Evolutionary conservation across 1,140 invertebrate species (phyloP), one percentile per base, ranked within the genome.

Genomic region (Sitophilus oryzae): DNA sequence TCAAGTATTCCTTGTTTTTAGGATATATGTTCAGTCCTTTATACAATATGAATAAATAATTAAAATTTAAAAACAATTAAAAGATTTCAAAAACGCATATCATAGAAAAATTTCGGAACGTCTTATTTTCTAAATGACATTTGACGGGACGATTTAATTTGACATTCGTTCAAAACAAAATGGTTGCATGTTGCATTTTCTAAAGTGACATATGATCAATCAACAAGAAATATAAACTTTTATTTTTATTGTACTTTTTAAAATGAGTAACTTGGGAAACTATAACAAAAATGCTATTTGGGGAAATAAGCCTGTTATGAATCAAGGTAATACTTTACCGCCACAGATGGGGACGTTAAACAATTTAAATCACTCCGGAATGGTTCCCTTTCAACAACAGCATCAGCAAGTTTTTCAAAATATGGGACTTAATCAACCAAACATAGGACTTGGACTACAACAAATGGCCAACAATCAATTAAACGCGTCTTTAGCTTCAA

Each of bases 361-460:
- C n/a, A 71, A 69, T 11, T 76, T 81, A 44, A 76, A 75, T 20
- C 73, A 74, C 9, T 73, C 78, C 59, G 76, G 73, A 16, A 79
- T 79, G 73, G 77, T 80, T 30, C 78, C 78, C 42, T 80, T 80
- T 63, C 78, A 80, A 58, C 79, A 80, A 35, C n/a, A n/a, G n/a
- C 25, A 30, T 30, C 77, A 80, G 56, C 76, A 79, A 66, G 77
- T 81, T 10, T 81, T 79, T 60, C 79, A 80, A 58, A 77, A 77
- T 51, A 66, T 78, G 55, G 75, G 75, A 6, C 64, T 79, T 40
- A 77, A 78, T 58, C 77, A 79, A 54, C 68, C 68, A 58, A 70
- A 70, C 48, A 47, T 70, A 42, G 64, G 62, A 14, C 46, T 69
- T 23, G 64, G 66, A 11, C 55, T 71, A 40, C 68, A 69, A 55